Conservation (phyloP, 2,888 invertebrate genomes). For the Ischnura elegans region DNA sequence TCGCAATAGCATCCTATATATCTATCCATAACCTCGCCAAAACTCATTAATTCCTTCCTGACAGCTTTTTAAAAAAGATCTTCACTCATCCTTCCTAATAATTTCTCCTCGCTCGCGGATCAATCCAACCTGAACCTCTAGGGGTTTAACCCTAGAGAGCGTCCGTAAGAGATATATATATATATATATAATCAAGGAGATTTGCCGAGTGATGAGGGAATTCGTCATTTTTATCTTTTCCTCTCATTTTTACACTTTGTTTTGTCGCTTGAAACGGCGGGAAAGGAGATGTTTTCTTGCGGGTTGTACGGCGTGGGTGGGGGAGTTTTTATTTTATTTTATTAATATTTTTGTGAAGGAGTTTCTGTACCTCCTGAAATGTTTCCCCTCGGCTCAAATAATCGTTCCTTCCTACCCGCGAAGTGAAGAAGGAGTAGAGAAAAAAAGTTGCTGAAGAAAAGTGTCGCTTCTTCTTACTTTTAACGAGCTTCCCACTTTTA, state of each 20-base stretch:
- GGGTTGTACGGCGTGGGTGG: no score
- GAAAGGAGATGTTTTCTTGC: no score
- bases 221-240: no score
- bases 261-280: no score
- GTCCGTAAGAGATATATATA: no score
- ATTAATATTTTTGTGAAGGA: no score
- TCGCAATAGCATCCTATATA: no score
- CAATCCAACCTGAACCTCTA: neutral
- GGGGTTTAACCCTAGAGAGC: neutral
- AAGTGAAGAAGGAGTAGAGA: no score
- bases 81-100: neutral
- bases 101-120: neutral
- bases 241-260: no score
- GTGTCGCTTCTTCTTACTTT: conserved; percentile 27
- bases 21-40: no score
- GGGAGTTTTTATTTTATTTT: neutral
- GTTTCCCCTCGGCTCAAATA: neutral
- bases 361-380: neutral
- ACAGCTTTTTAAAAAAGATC: conserved; percentile 10
- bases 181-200: neutral
- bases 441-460: neutral
- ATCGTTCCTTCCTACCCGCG: neutral
- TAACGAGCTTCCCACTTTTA: conserved; percentile 16
- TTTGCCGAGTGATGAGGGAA: neutral
- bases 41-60: neutral